Conservation (phyloP, 2,113 vertebrate species). For the Sula dactylatra region DNA sequence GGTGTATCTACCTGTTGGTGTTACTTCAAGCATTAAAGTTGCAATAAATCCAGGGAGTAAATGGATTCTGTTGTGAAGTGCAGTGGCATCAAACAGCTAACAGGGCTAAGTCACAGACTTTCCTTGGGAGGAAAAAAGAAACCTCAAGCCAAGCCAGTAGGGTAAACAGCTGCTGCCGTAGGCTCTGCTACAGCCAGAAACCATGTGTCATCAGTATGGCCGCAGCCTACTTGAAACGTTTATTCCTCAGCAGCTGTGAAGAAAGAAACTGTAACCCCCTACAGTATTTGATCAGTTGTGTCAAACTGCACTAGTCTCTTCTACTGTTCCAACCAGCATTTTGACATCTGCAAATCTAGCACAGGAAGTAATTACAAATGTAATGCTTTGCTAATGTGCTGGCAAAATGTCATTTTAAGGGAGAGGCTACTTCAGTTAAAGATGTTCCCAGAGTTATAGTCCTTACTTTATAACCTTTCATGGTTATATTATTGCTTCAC, state of each 20-base stretch:
- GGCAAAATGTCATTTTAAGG: neutral
- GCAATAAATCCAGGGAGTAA: neutral
- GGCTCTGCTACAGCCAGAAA: neutral
- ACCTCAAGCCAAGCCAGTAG: neutral
- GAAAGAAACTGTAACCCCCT: neutral
- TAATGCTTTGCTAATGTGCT: neutral
- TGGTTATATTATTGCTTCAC: neutral
- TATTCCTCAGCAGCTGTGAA: slow-evolving; percentile 1
- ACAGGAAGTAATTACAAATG: neutral
- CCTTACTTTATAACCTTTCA: neutral
- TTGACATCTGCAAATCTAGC: neutral
- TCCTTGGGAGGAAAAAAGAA: neutral
- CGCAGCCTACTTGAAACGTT: neutral
- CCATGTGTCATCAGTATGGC: neutral
- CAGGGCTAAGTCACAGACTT: neutral
- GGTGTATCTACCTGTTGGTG: neutral
- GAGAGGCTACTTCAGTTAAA: neutral
- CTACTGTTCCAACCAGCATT: neutral
- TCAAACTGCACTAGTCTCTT: neutral
- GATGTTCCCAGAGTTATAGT: neutral
- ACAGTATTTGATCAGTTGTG: neutral
- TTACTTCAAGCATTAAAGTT: neutral
- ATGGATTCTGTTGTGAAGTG: neutral
- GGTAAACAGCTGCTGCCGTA: neutral
- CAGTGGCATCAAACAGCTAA: neutral